phyloP scores from a whole-genome alignment of 2,888 invertebrate species.

The Aphelenchoides bicaudatus region DNA sequence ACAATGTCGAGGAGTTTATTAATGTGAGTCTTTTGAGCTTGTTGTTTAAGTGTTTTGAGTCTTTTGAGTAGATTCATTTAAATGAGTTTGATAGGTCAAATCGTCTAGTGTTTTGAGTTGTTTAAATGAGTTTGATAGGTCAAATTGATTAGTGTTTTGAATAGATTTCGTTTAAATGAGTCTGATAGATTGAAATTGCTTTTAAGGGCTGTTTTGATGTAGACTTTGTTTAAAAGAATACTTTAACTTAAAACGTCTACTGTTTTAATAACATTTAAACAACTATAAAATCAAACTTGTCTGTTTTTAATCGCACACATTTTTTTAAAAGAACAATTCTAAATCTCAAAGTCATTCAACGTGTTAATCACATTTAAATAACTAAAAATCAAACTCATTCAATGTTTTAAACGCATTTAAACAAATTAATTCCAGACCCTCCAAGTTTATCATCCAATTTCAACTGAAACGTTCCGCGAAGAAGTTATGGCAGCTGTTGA shows the following conservation, averaged over 20 bases:
- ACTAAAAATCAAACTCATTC: no score
- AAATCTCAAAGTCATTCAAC: no score
- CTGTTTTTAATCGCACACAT: neutral
- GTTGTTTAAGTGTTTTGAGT: no score
- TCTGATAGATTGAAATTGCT: neutral
- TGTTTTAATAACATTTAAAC: no score
- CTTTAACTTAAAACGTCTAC: no score
- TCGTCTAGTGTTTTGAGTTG: neutral
- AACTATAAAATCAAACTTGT: no score
- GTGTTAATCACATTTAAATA: no score
- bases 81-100: neutral
- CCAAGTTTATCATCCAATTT: constrained; percentile 40
- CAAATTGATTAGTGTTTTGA: neutral
- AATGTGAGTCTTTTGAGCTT: constrained; percentile 45
- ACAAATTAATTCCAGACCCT: constrained; percentile 27
- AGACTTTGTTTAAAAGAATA: no score
- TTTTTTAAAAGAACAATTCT: no score
- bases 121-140: neutral
- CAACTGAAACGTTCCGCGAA: constrained; percentile 38
- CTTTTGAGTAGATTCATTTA: no score
- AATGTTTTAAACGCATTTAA: no score
- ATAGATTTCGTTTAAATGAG: neutral
- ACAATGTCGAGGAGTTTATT: constrained; percentile 59
- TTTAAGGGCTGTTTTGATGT: no score
- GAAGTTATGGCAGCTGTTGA: constrained; percentile 49